Evolutionary conservation across 2,797 vertebrate species (phyloP).

Genomic region (Microchirus variegatus): DNA sequence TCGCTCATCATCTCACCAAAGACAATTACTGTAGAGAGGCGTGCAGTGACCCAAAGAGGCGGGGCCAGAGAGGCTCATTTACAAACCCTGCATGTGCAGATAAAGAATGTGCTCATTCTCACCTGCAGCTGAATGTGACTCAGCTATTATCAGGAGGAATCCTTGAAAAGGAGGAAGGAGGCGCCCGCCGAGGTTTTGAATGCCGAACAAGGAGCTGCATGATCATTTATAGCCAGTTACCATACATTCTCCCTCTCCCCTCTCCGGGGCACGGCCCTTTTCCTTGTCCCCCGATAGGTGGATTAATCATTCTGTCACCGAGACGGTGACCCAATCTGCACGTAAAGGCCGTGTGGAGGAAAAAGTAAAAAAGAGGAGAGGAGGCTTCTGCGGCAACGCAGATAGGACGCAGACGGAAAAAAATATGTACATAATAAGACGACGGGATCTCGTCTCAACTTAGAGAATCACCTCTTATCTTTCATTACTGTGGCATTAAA

Average conservation of each 20-base stretch:
- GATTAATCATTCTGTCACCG: conserved; percentile 77
- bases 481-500: conserved; percentile 1
- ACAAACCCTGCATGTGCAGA: conserved; percentile 61
- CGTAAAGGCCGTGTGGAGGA: conserved; percentile 56
- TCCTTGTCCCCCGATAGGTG: conserved; percentile 66
- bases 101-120: conserved; percentile 72
- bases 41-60: conserved; percentile 49
- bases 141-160: conserved; percentile 68
- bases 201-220: conserved; percentile 47
- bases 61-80: conserved; percentile 54
- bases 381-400: conserved; percentile 60
- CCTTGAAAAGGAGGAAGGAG: conserved; percentile 58
- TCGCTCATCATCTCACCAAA: conserved; percentile 39
- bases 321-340: conserved; percentile 77
- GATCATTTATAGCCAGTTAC: conserved; percentile 74
- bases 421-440: conserved; percentile 13
- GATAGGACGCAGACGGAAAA: conserved; percentile 38
- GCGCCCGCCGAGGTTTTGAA: conserved; percentile 47
- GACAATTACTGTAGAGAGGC: conserved; percentile 48
- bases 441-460: conserved; percentile 6
- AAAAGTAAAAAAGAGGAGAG: conserved; percentile 53
- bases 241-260: conserved; percentile 61
- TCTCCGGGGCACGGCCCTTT: conserved; percentile 49
- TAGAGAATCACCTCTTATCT: conserved; percentile 1
- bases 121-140: conserved; percentile 74